Conservation (phyloP, 2,113 vertebrate species). For the Zonotrichia leucophrys region DNA sequence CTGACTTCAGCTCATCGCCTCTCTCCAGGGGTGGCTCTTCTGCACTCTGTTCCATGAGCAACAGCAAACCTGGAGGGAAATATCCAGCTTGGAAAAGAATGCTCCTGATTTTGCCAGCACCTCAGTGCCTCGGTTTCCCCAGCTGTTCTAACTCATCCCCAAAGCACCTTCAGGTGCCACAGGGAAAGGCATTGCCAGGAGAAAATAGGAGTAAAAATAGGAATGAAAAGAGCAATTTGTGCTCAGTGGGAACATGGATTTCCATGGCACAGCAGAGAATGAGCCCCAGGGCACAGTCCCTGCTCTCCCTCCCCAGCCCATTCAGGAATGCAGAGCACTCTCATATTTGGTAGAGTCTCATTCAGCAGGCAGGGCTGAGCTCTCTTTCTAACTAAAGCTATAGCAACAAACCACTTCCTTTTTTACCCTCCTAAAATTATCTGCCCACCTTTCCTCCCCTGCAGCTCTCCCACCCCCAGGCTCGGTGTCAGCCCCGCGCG, state of each 20-base stretch:
- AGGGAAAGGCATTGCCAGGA: neutral
- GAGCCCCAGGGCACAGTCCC: neutral
- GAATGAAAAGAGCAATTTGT: neutral
- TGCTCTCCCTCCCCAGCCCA: neutral
- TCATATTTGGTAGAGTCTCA: neutral
- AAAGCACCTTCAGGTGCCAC: rapidly evolving
- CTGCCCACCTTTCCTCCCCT: slow-evolving; percentile 8
- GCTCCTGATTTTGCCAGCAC: neutral
- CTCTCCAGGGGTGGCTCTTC: neutral
- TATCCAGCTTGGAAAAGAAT: neutral
- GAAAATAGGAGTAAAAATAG: neutral
- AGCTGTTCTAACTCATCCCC: neutral
- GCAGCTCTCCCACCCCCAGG: neutral
- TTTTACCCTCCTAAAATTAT: slow-evolving; percentile 59
- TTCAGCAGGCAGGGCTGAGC: neutral
- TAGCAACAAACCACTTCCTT: slow-evolving; percentile 66
- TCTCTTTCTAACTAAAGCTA: slow-evolving; percentile 39
- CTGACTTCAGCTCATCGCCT: neutral
- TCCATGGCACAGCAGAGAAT: rapidly evolving
- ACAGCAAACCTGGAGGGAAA: neutral
- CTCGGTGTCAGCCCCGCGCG: neutral
- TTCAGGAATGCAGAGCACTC: neutral
- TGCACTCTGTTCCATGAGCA: neutral
- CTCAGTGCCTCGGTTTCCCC: neutral
- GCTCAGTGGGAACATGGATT: neutral